A percentile compares a stretch with the other conserved stretches of the same genome.
Evolutionary conservation across 2,797 vertebrate genomes (phyloP).

Genomic region (Garrulus glandarius): DNA sequence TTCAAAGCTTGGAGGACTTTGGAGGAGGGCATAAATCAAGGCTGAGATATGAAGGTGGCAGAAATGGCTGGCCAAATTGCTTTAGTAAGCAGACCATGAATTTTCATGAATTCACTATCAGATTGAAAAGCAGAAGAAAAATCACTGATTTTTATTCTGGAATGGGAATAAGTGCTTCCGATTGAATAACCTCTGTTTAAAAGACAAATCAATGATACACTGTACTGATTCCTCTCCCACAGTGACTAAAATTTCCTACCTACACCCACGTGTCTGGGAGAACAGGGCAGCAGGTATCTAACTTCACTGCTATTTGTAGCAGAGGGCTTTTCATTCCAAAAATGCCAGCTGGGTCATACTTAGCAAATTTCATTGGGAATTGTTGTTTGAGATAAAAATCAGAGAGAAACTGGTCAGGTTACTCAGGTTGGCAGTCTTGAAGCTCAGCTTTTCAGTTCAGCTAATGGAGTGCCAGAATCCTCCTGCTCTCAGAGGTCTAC

Average conservation of each 20-base stretch:
- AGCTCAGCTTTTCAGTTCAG: not conserved
- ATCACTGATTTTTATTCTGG: not conserved
- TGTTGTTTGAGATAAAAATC: not conserved
- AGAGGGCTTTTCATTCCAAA: not conserved
- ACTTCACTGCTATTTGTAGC: not conserved
- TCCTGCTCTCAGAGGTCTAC: not conserved
- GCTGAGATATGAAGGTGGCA: not conserved
- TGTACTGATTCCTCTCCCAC: not conserved
- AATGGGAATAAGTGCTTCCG: not conserved
- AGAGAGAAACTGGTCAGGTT: not conserved
- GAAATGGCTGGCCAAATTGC: not conserved
- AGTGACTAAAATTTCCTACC: not conserved
- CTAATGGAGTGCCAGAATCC: not conserved
- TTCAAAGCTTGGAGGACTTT: not conserved
- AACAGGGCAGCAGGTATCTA: not conserved
- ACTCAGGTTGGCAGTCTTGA: not conserved
- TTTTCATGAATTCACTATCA: not conserved
- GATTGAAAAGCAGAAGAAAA: not conserved
- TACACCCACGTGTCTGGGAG: not conserved
- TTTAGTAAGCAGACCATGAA: not conserved
- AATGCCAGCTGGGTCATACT: not conserved
- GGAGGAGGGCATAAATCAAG: not conserved
- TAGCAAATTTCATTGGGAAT: not conserved
- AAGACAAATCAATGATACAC: not conserved
- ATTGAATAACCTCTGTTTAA: not conserved